Percentiles rank a stretch among this genome's conserved stretches.
phyloP scores from a whole-genome alignment of 2,797 vertebrate species.

The Poecilia velifera region DNA sequence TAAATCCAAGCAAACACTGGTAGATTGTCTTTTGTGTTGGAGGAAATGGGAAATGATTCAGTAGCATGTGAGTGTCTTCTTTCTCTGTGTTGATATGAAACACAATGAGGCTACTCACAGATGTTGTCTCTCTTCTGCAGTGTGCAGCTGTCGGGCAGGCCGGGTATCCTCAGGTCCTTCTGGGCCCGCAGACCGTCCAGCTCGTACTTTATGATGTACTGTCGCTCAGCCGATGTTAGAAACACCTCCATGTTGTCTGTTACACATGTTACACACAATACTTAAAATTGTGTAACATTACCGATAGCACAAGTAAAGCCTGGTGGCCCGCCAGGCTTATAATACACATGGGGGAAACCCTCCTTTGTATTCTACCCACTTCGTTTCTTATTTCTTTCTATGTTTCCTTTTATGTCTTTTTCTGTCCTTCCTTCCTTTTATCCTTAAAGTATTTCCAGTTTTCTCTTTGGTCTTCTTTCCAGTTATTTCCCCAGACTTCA shows the following conservation, averaged over 20 bases:
- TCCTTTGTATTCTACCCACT: too few species aligned
- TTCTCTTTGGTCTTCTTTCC: not conserved
- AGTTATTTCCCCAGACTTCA: not conserved
- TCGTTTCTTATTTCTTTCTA: not conserved
- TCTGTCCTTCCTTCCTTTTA: not conserved
- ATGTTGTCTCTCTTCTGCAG: slow-evolving; percentile 77
- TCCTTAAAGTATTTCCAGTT: not conserved
- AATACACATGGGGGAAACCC: too few species aligned
- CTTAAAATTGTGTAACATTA: not conserved
- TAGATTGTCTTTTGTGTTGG: not conserved
- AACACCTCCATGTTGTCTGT: slow-evolving; percentile 82
- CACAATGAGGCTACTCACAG: slow-evolving; percentile 71
- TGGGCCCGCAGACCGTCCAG: slow-evolving; percentile 78
- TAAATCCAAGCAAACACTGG: slow-evolving; percentile 1
- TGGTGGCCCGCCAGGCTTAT: too few species aligned
- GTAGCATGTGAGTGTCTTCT: not conserved
- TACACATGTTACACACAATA: not conserved
- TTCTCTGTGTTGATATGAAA: not conserved
- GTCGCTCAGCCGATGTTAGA: slow-evolving; percentile 82
- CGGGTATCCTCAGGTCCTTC: slow-evolving; percentile 79
- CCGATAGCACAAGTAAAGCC: too few species aligned
- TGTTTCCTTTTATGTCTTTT: not conserved
- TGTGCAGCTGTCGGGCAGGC: slow-evolving; percentile 60
- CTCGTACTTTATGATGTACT: slow-evolving; percentile 82
- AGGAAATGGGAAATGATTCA: not conserved